These are phyloP conservation scores for Cheilosia vernalis DNA, from an alignment of 2,888 invertebrate species.

Conservation along the genomic window DNA sequence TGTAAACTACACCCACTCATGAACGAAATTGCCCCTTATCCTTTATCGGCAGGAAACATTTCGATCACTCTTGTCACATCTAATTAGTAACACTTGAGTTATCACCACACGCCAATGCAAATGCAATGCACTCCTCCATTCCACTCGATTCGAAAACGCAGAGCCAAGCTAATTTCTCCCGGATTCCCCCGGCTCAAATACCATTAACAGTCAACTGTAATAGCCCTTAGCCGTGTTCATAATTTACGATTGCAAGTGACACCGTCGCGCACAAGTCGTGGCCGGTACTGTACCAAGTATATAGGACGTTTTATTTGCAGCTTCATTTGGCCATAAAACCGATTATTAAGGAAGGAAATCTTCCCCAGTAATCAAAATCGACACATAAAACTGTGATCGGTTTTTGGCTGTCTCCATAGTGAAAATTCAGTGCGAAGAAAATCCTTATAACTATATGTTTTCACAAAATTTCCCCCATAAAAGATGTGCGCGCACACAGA, in stretches of 20 bases:
- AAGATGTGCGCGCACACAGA: slow-evolving; percentile 47
- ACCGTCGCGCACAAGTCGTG: slow-evolving; percentile 18
- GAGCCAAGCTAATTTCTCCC: slow-evolving; percentile 50
- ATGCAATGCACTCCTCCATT: slow-evolving; percentile 32
- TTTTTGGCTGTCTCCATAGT: slow-evolving; percentile 31
- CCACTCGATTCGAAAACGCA: slow-evolving; percentile 15
- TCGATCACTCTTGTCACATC: slow-evolving; percentile 55
- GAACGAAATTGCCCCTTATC: too few relatives aligned
- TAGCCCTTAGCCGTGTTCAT: slow-evolving; percentile 51
- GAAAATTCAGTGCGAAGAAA: slow-evolving; percentile 4
- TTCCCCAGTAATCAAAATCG: slow-evolving; percentile 64
- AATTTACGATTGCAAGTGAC: slow-evolving; percentile 67
- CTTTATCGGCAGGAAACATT: slow-evolving; percentile 8
- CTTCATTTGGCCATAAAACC: slow-evolving; percentile 69
- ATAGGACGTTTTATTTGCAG: slow-evolving; percentile 6
- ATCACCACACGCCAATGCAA: slow-evolving; percentile 27
- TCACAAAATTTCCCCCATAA: slow-evolving; percentile 64
- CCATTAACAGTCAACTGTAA: slow-evolving; percentile 42
- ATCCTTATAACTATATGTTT: slow-evolving; percentile 45
- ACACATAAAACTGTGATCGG: slow-evolving; percentile 70
- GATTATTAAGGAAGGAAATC: slow-evolving; percentile 68
- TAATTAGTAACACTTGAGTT: slow-evolving; percentile 64
- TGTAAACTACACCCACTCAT: too few relatives aligned
- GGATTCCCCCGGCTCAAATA: slow-evolving; percentile 21
- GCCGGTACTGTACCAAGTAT: background rate